These are phyloP conservation scores for Chiloscyllium plagiosum DNA, from an alignment of 2,113 vertebrate species.

Conservation along the genomic window DNA sequence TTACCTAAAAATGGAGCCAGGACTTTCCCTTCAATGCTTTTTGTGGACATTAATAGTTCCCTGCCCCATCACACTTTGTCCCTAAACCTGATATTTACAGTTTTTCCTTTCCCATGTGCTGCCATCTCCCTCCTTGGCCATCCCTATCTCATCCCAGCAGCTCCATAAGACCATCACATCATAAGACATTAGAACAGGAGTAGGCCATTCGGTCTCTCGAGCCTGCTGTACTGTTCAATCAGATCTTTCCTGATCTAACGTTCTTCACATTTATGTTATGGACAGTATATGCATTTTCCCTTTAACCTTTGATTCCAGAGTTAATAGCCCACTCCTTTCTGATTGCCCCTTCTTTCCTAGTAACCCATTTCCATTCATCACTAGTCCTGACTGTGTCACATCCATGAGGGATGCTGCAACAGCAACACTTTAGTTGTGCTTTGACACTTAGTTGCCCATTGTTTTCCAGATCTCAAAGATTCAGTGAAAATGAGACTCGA, in stretches of 20 bases:
- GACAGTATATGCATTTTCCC: too few species aligned
- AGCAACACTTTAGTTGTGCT: neutral
- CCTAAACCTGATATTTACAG: neutral
- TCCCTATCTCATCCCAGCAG: neutral
- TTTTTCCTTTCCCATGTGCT: neutral
- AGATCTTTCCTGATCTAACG: too few species aligned
- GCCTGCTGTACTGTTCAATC: too few species aligned
- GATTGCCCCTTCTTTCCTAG: neutral
- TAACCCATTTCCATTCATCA: neutral
- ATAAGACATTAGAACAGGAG: too few species aligned
- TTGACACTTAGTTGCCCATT: neutral
- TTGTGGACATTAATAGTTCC: too few species aligned
- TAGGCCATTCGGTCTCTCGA: too few species aligned
- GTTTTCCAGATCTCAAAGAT: neutral
- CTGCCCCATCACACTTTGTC: neutral
- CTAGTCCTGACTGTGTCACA: neutral
- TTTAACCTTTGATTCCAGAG: neutral
- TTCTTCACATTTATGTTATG: too few species aligned
- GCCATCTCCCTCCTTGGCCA: neutral
- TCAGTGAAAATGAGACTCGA: neutral
- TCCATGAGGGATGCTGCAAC: neutral
- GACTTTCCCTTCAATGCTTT: neutral
- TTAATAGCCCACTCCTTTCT: neutral
- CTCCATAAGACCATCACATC: neutral
- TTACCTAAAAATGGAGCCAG: neutral